A percentile compares a stretch with the other conserved stretches of the same genome.
These are phyloP conservation scores for Vulpes vulpes DNA, from an alignment of 2,113 vertebrate genomes.

Conservation along the genomic window DNA sequence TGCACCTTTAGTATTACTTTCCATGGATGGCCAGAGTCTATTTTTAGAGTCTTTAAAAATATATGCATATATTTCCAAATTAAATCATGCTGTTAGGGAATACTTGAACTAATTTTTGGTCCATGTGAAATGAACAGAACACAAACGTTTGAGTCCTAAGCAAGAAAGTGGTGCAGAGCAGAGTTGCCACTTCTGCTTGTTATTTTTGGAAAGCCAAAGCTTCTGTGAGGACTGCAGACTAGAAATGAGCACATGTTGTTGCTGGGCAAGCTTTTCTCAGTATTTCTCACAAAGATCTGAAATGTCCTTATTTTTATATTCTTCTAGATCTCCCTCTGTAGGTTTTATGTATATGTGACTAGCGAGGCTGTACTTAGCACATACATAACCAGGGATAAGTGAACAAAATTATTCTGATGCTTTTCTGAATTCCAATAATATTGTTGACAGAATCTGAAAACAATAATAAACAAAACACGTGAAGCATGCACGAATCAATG, in stretches of 20 bases:
- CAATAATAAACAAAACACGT: not conserved
- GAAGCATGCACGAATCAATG: not conserved
- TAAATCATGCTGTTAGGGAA: slow-evolving; percentile 39
- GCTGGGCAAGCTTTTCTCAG: not conserved
- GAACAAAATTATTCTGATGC: not conserved
- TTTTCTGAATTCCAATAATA: slow-evolving; percentile 9
- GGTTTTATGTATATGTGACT: not conserved
- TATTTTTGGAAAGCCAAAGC: slow-evolving; percentile 25
- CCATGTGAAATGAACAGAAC: slow-evolving; percentile 25
- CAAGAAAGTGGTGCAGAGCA: not conserved
- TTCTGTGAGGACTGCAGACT: not conserved
- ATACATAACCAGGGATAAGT: not conserved
- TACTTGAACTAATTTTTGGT: slow-evolving; percentile 26
- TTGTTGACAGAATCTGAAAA: not conserved
- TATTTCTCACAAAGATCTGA: not conserved
- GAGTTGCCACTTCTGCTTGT: not conserved
- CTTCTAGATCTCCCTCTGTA: not conserved
- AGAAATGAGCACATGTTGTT: not conserved
- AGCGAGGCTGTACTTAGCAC: not conserved
- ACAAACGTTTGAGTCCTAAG: slow-evolving; percentile 7
- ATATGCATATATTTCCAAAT: slow-evolving; percentile 17
- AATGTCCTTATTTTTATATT: not conserved
- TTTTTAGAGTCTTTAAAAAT: slow-evolving; percentile 48
- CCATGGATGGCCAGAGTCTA: not conserved
- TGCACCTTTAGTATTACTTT: not conserved